These are phyloP conservation scores for Periophthalmus modestus DNA, from an alignment of 2,113 vertebrate species.

Conservation along the genomic window DNA sequence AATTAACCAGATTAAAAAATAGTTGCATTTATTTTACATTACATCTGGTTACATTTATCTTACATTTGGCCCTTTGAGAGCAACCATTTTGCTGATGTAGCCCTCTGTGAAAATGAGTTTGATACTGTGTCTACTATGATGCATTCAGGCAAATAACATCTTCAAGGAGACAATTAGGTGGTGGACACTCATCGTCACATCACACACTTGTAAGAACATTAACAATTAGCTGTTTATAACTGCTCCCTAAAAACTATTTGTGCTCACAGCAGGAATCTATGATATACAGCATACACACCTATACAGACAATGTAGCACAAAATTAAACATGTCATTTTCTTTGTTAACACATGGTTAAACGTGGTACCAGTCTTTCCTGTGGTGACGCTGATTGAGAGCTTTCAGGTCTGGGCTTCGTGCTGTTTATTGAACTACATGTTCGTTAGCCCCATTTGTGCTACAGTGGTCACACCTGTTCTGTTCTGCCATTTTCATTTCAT, in stretches of 20 bases:
- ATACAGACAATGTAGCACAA: neutral
- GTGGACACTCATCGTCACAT: no score
- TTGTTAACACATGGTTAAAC: neutral
- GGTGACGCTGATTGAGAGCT: slow-evolving; percentile 4
- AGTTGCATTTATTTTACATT: no score
- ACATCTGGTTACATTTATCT: no score
- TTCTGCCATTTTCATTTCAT: slow-evolving; percentile 2
- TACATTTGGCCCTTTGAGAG: no score
- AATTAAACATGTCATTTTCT: neutral
- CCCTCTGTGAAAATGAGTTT: no score
- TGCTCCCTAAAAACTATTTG: neutral
- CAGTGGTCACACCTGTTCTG: neutral
- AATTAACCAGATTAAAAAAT: no score
- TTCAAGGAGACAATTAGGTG: no score
- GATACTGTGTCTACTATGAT: no score
- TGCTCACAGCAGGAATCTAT: neutral
- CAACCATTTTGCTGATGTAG: no score
- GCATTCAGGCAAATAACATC: neutral
- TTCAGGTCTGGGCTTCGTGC: neutral
- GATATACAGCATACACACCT: neutral
- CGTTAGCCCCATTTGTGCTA: neutral
- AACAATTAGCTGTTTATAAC: neutral
- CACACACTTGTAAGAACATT: no score
- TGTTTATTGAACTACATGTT: neutral
- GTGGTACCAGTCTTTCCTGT: neutral